Conservation (phyloP, 2,888 invertebrate genomes). For the Leptinotarsa rubiginosa region DNA sequence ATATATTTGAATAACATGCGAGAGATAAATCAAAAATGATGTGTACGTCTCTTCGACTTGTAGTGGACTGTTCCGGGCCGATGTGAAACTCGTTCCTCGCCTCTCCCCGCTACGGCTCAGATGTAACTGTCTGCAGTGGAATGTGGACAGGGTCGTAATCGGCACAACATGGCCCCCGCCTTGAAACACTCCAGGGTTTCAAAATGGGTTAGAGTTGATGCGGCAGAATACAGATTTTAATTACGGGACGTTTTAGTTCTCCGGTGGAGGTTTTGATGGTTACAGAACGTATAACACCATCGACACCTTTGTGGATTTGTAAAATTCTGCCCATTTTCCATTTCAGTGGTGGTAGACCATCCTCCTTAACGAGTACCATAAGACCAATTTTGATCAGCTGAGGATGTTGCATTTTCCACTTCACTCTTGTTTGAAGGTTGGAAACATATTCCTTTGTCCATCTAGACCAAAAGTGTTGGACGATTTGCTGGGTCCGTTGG, state of each 20-base stretch:
- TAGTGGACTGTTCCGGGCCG: no score
- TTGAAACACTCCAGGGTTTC: neutral
- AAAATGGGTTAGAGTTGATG: neutral
- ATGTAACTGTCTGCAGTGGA: neutral
- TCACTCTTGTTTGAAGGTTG: constrained; percentile 48
- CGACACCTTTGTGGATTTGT: neutral
- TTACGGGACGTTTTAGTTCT: neutral
- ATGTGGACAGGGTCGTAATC: neutral
- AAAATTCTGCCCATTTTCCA: constrained; percentile 13
- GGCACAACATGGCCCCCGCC: neutral
- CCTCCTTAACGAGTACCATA: neutral
- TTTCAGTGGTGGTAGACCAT: constrained; percentile 1
- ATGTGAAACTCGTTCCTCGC: no score
- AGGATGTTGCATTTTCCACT: constrained; percentile 14
- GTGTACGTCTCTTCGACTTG: no score
- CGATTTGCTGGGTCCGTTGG: constrained; percentile 48
- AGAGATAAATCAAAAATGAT: no score
- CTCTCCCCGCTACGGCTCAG: no score
- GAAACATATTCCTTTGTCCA: constrained; percentile 53
- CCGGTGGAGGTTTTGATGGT: constrained; percentile 14
- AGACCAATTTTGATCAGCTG: constrained; percentile 1
- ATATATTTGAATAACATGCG: no score
- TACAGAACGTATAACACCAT: constrained; percentile 6
- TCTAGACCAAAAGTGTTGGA: constrained; percentile 52
- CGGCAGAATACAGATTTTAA: constrained; percentile 5